Conservation (phyloP, 1,140 invertebrate species). For the Bicyclus anynana region DNA sequence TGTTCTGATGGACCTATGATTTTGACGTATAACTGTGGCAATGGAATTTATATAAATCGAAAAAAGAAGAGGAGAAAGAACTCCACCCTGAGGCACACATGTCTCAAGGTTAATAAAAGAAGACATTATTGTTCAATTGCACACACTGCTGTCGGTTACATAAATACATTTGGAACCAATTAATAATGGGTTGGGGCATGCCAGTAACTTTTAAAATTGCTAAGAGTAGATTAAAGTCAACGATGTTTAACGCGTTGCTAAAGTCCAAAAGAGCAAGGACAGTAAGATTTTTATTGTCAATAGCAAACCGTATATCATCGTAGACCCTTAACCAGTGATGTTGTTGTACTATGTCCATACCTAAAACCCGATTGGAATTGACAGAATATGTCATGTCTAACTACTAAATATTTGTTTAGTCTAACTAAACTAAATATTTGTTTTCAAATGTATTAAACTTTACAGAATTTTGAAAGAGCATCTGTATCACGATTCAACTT, state of each 20-base stretch:
- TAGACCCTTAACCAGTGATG: not conserved
- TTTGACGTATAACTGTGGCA: not conserved
- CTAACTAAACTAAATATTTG: too few species aligned
- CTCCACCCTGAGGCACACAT: not conserved
- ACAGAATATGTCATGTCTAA: not conserved
- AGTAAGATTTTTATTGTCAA: not conserved
- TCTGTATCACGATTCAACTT: too few species aligned
- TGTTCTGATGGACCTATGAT: conserved; percentile 12
- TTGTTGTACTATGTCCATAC: not conserved
- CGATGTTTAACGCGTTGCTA: conserved; percentile 5
- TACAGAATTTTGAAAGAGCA: too few species aligned
- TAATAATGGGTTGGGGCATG: not conserved
- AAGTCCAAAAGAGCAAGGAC: conserved; percentile 1
- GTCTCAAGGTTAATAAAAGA: not conserved
- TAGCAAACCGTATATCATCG: not conserved
- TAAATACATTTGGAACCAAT: not conserved
- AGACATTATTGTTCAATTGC: not conserved
- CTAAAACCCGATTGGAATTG: not conserved
- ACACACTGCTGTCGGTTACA: not conserved
- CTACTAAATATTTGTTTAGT: too few species aligned
- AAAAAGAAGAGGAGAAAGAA: not conserved
- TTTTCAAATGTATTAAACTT: too few species aligned
- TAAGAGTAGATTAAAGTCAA: not conserved
- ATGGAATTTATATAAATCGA: not conserved
- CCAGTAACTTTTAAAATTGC: not conserved